These are phyloP conservation scores for Agelas oroides DNA, from an alignment of 37 sponge, comb jelly and placozoan species.

Conservation along the genomic window DNA sequence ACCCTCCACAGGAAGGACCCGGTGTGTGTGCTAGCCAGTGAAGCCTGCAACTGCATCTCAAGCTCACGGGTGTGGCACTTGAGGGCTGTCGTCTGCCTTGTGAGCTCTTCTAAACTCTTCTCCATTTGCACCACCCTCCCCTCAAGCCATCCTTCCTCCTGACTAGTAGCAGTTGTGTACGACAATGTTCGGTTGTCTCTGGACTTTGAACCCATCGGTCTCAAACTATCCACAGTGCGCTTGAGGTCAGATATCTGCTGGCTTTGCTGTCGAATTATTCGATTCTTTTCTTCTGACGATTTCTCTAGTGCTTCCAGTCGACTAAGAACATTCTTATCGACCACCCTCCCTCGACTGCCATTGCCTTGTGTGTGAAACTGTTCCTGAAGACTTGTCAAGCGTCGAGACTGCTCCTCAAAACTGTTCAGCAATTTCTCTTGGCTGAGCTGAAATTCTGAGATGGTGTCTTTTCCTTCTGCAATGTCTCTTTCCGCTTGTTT, in stretches of 20 bases:
- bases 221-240: not conserved
- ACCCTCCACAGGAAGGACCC: slow-evolving; percentile 68
- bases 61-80: slow-evolving; percentile 4
- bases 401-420: too few species aligned
- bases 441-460: too few species aligned
- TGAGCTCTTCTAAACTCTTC: slow-evolving; percentile 1
- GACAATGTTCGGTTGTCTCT: not conserved
- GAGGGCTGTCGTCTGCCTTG: not conserved
- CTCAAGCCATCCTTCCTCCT: not conserved
- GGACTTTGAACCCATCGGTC: not conserved
- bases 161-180: not conserved
- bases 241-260: not conserved
- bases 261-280: not conserved
- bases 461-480: too few species aligned
- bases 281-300: not conserved
- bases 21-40: slow-evolving; percentile 49
- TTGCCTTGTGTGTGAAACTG: too few species aligned
- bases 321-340: not conserved
- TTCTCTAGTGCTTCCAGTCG: not conserved
- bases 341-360: not conserved
- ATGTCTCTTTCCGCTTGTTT: not conserved
- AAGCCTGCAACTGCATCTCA: slow-evolving; percentile 49
- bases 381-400: too few species aligned
- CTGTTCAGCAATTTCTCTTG: too few species aligned
- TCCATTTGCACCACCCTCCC: slow-evolving; percentile 5